Conservation (phyloP, 2,888 invertebrate genomes). For the Polylopha cassiicola region DNA sequence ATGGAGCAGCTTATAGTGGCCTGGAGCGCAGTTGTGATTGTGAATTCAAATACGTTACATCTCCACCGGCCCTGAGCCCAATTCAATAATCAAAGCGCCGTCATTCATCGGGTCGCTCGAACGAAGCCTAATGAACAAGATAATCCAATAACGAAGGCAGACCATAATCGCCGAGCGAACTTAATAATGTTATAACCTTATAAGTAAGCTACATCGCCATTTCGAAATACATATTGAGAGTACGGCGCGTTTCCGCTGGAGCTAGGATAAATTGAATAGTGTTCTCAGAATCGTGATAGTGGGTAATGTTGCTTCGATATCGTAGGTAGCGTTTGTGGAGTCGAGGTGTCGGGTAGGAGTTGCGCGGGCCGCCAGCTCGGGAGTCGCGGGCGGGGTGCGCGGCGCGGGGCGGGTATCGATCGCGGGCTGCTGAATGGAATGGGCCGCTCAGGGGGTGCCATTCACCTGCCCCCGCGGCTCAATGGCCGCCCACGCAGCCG, state of each 20-base stretch:
- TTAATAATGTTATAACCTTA: too few relatives aligned
- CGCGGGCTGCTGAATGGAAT: slow-evolving; percentile 55
- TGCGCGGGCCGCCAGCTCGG: slow-evolving; percentile 24
- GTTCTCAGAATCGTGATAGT: neutral
- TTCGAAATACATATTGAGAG: too few relatives aligned
- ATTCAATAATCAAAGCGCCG: slow-evolving; percentile 23
- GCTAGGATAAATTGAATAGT: too few relatives aligned
- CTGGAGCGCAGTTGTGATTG: too few relatives aligned
- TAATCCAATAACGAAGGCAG: slow-evolving; percentile 34
- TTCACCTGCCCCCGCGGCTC: slow-evolving; percentile 71
- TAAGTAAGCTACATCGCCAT: too few relatives aligned
- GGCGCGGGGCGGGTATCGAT: slow-evolving; percentile 51
- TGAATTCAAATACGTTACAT: slow-evolving; percentile 1
- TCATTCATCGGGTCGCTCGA: slow-evolving; percentile 21
- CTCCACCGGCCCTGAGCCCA: slow-evolving; percentile 5
- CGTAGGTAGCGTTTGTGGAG: slow-evolving; percentile 10
- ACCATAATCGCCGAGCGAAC: too few relatives aligned
- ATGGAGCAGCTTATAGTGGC: too few relatives aligned
- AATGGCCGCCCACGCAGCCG: slow-evolving; percentile 70
- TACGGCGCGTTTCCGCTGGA: too few relatives aligned
- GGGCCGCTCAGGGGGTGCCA: slow-evolving; percentile 51
- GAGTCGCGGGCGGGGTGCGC: slow-evolving; percentile 33
- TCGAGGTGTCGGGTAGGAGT: slow-evolving; percentile 14
- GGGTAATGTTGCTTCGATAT: slow-evolving; percentile 2
- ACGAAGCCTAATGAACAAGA: slow-evolving; percentile 31